phyloP scores from a whole-genome alignment of 2,113 vertebrate species.

The Prunella fulvescens region DNA sequence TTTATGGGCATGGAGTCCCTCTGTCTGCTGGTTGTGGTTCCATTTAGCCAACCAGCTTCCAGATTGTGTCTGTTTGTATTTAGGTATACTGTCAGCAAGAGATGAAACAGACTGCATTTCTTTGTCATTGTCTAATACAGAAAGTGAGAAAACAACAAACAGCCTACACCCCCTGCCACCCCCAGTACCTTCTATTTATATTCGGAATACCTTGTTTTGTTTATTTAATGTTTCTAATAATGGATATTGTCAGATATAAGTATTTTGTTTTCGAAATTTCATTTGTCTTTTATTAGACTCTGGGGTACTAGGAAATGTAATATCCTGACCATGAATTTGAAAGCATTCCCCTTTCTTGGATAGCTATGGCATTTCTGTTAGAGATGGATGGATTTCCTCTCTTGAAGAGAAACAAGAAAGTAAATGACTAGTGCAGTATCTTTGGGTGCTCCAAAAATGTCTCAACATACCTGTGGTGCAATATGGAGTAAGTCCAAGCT shows the following conservation, averaged over 20 bases:
- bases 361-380: neutral
- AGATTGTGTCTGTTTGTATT: neutral
- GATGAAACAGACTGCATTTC: neutral
- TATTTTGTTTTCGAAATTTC: neutral
- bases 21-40: neutral
- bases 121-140: neutral
- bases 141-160: neutral
- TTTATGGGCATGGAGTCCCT: neutral
- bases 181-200: neutral
- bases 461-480: neutral
- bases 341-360: neutral
- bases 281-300: neutral
- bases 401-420: neutral
- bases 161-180: accelerated
- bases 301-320: neutral
- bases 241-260: neutral
- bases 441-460: neutral
- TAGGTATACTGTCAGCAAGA: neutral
- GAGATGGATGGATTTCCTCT: neutral
- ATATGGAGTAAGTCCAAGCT: neutral
- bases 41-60: neutral
- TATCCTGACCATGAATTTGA: neutral
- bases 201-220: neutral
- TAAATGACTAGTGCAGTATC: neutral
- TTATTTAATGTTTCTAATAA: neutral